Evolutionary conservation across 2,888 invertebrate genomes (phyloP), one percentile per base, ranked within the genome.

Genomic region (Rhagonycha fulva): DNA sequence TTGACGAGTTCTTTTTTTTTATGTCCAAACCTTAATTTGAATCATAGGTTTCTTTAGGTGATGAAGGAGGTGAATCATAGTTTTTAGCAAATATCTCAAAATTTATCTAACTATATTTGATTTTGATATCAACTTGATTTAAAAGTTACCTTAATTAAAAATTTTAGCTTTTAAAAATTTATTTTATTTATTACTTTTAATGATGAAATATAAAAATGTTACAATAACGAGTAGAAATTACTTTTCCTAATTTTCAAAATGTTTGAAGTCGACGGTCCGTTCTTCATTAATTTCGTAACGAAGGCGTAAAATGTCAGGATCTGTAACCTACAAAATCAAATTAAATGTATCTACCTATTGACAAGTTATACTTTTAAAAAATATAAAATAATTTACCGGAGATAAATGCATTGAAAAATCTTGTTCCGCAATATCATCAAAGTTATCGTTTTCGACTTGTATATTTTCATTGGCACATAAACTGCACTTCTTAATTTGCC

Each of bases 401-500:
- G 72, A 74, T 62, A 79, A 71, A 75, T 77, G 69, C 7, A 72
- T 75, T 9, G 73, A 71, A 75, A 77, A 77, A 69, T 79, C 77
- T 23, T 77, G 80, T 74, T 77, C 78, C 10, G 60, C 76, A 30
- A 63, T 28, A 63, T 76, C 67, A 30, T 47, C 32, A 47, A n/a
- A n/a, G 23, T 47, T 71, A 62, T 14, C 19, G 5, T 32, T 74
- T 14, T 72, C 72, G 4, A 24, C n/a, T 61, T 75, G 68, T 14
- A 62, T 4, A 47, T 75, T 82, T 26, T 85, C 85, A 7, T 82
- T 81, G 24, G 80, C 80, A 79, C 87, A 87, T 47, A 87, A 81
- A 66, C 84, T 82, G 74, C 88, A 87, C 69, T 80, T 83, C 32
- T 90, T 87, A 81, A 80, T 80, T 70, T 90, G 88, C 81, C 89